These are phyloP conservation scores for Leucoptera coffeella DNA, from an alignment of 2,888 invertebrate species.

Conservation along the genomic window DNA sequence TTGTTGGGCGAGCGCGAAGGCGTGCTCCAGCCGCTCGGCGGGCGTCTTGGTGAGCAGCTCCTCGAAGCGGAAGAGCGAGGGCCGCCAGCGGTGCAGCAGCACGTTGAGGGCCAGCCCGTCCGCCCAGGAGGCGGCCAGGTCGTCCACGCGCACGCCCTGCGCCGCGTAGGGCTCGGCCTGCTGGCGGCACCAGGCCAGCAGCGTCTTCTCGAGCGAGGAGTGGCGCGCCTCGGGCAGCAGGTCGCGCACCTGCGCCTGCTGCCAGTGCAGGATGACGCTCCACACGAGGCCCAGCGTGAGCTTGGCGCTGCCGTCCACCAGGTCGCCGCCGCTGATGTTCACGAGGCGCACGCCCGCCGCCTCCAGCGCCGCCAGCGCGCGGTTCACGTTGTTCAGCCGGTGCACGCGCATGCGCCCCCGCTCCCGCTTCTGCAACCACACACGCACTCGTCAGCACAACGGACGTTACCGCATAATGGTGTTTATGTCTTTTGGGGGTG, in stretches of 20 bases:
- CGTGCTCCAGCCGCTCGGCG: slow-evolving; percentile 68
- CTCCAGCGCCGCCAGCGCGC: slow-evolving; percentile 74
- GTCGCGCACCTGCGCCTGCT: slow-evolving; percentile 70
- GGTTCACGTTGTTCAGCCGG: slow-evolving; percentile 84
- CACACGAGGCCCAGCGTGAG: slow-evolving; percentile 82
- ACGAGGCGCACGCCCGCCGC: slow-evolving; percentile 79
- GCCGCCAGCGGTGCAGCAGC: slow-evolving; percentile 70
- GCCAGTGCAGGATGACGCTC: slow-evolving; percentile 85
- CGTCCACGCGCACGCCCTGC: slow-evolving; percentile 70
- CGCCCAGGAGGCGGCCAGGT: slow-evolving; percentile 85
- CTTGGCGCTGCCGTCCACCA: slow-evolving; percentile 86
- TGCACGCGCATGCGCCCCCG: slow-evolving; percentile 86
- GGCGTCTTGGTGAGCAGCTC: slow-evolving; percentile 45
- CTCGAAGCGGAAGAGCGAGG: slow-evolving; percentile 56
- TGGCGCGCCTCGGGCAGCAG: slow-evolving; percentile 70
- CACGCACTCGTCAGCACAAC: no score
- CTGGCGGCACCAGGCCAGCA: slow-evolving; percentile 80
- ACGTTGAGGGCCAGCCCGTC: slow-evolving; percentile 90
- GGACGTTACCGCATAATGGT: no score
- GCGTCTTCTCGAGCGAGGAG: slow-evolving; percentile 77
- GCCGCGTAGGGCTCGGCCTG: slow-evolving; percentile 27
- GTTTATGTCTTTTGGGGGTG: no score
- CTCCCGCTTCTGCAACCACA: slow-evolving; percentile 79
- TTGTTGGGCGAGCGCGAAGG: slow-evolving; percentile 72
- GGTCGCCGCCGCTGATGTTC: slow-evolving; percentile 85